These are phyloP conservation scores for Cephus nigrinus DNA, from an alignment of 2,888 invertebrate genomes.

Conservation along the genomic window DNA sequence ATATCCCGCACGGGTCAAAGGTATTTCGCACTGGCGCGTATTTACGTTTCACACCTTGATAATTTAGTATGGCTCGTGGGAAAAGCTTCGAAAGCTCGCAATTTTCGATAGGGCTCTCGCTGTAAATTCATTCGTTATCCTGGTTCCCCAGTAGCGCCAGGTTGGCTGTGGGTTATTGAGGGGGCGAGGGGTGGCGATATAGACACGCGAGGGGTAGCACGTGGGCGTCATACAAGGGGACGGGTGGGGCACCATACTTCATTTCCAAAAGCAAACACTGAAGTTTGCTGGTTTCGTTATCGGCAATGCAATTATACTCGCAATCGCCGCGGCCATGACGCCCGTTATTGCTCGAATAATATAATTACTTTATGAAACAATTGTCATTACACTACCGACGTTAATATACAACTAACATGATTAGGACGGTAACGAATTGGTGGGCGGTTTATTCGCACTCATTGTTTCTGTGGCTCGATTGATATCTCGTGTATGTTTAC, in stretches of 20 bases:
- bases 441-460: background rate
- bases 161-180: background rate
- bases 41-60: background rate
- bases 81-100: background rate
- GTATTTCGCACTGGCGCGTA: background rate
- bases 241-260: background rate
- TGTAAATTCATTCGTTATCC: constrained; percentile 35
- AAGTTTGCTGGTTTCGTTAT: constrained; percentile 27
- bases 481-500: background rate
- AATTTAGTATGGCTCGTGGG: background rate
- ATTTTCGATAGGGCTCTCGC: constrained; percentile 1
- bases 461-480: background rate
- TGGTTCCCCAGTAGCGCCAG: background rate
- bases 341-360: constrained; percentile 28
- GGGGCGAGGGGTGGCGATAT: background rate
- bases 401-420: background rate
- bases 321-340: constrained; percentile 25
- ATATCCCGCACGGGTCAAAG: background rate
- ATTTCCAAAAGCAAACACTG: constrained; percentile 26
- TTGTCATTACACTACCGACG: constrained; percentile 11
- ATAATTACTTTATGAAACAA: constrained; percentile 31
- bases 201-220: background rate
- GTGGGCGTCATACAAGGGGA: background rate
- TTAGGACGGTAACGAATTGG: background rate
- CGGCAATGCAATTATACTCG: constrained; percentile 38